These are phyloP conservation scores for Eucriotettix oculatus DNA, from an alignment of 2,888 invertebrate genomes.

Conservation along the genomic window DNA sequence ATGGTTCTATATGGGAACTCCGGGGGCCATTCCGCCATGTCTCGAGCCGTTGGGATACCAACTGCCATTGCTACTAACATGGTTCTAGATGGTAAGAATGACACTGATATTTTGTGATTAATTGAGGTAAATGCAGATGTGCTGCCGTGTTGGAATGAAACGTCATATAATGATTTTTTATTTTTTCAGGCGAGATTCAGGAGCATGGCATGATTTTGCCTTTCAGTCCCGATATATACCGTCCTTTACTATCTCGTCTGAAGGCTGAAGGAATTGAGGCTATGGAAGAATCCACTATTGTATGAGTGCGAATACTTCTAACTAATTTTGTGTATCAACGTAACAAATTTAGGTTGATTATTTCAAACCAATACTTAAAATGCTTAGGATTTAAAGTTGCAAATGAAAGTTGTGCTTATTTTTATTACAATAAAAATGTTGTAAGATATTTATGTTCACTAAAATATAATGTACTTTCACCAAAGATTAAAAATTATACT, in stretches of 20 bases:
- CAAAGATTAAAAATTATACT: too few species aligned
- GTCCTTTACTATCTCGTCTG: constrained; percentile 76
- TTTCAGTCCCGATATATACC: constrained; percentile 80
- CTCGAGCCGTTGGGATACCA: constrained; percentile 79
- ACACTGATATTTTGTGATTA: too few species aligned
- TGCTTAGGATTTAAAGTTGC: too few species aligned
- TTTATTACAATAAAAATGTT: too few species aligned
- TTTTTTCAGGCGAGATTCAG: constrained; percentile 77
- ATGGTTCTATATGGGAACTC: constrained; percentile 80
- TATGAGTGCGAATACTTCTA: too few species aligned
- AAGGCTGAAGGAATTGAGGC: constrained; percentile 67
- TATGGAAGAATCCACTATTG: constrained; percentile 42
- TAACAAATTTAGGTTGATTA: too few species aligned
- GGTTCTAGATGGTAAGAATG: constrained; percentile 72
- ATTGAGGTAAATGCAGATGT: background rate
- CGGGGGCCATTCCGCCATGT: constrained; percentile 87
- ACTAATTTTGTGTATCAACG: too few species aligned
- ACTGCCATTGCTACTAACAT: constrained; percentile 95
- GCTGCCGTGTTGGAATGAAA: background rate
- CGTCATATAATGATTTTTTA: background rate
- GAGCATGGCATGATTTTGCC: constrained; percentile 85
- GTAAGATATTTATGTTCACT: too few species aligned
- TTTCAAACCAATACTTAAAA: too few species aligned
- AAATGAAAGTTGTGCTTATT: too few species aligned
- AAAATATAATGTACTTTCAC: too few species aligned